phyloP scores from a whole-genome alignment of 2,797 vertebrate genomes.

The Crossoptilon crossoptilon region DNA sequence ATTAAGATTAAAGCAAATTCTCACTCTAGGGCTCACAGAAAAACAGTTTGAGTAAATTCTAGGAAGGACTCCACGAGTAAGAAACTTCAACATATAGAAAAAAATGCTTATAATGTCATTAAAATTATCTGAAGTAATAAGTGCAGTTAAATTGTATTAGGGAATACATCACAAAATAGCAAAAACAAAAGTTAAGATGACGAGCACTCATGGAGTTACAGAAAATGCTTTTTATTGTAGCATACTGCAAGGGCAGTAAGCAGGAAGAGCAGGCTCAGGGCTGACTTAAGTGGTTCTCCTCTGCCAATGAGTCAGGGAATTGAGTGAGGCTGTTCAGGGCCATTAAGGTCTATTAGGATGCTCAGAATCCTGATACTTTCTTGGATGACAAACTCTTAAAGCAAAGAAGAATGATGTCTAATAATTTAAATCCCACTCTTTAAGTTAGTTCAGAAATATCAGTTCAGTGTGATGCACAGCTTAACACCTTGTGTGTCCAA shows the following conservation, averaged over 20 bases:
- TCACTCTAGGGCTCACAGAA: not conserved
- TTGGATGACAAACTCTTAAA: not conserved
- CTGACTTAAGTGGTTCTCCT: not conserved
- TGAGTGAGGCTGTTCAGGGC: no score
- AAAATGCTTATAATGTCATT: not conserved
- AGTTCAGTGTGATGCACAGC: not conserved
- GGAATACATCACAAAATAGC: not conserved
- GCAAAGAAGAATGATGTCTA: not conserved
- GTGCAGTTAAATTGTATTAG: not conserved
- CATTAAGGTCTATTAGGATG: not conserved
- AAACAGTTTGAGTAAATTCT: not conserved
- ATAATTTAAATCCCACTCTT: not conserved
- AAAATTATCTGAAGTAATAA: not conserved
- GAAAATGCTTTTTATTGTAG: not conserved
- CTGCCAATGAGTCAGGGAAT: fast-evolving
- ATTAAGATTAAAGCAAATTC: not conserved
- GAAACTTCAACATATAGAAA: not conserved
- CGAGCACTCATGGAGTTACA: not conserved
- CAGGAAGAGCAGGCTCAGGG: not conserved
- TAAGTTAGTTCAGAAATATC: not conserved
- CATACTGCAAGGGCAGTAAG: no score
- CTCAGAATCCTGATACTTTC: not conserved
- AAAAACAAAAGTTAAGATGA: not conserved
- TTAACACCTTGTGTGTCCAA: not conserved
- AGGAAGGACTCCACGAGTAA: not conserved